phyloP scores from a whole-genome alignment of 2,113 vertebrate species.

The Odocoileus hemionus region DNA sequence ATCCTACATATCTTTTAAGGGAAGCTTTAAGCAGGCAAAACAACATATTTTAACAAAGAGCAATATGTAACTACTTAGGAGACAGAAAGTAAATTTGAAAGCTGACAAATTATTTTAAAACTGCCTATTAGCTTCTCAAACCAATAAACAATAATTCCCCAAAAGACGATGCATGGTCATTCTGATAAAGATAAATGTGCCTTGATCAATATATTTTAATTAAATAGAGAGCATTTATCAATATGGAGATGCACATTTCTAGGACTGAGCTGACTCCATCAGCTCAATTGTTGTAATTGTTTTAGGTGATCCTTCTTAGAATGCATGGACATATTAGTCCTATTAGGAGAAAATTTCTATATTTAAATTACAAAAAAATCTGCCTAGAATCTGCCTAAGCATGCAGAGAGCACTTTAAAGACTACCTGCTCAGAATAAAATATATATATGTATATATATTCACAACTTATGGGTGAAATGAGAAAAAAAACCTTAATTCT shows the following conservation, averaged over 20 bases:
- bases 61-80: slow-evolving; percentile 35
- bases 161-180: neutral
- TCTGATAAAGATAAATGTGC: slow-evolving; percentile 59
- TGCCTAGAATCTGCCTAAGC: neutral
- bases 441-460: neutral
- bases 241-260: neutral
- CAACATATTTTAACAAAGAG: slow-evolving; percentile 52
- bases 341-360: neutral
- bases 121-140: slow-evolving; percentile 52
- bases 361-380: slow-evolving; percentile 2
- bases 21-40: slow-evolving; percentile 17
- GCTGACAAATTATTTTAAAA: slow-evolving; percentile 51
- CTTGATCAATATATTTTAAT: slow-evolving; percentile 72
- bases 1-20: slow-evolving; percentile 34
- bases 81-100: slow-evolving; percentile 59
- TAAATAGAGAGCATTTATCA: slow-evolving; percentile 61
- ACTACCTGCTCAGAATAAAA: neutral
- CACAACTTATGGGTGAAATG: neutral
- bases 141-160: slow-evolving; percentile 51
- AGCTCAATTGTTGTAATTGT: slow-evolving; percentile 40
- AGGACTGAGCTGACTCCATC: neutral
- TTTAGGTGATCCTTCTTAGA: slow-evolving; percentile 13
- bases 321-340: neutral
- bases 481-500: neutral
- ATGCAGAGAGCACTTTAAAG: neutral